Conservation (phyloP, 2,797 vertebrate species). For the Helostoma temminkii region DNA sequence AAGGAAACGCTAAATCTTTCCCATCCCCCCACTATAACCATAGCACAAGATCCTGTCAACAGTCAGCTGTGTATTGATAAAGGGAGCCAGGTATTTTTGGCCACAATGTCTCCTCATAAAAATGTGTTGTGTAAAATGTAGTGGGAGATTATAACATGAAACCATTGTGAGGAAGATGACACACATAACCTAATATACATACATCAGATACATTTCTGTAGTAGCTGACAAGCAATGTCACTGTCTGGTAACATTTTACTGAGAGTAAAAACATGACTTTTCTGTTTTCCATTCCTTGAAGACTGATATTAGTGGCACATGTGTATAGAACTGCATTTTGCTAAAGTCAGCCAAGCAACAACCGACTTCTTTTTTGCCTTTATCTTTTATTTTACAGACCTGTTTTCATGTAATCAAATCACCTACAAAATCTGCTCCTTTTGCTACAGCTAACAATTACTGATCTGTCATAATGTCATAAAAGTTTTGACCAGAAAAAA, state of each 20-base stretch:
- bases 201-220: not conserved
- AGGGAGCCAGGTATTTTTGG: slow-evolving; percentile 49
- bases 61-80: slow-evolving; percentile 64
- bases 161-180: not conserved
- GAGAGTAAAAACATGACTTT: not conserved
- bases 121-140: slow-evolving; percentile 29
- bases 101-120: slow-evolving; percentile 36
- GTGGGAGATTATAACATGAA: slow-evolving; percentile 14
- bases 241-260: not conserved
- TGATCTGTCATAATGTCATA: not conserved
- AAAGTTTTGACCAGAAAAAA: not conserved
- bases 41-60: slow-evolving; percentile 66
- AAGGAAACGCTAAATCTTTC: slow-evolving; percentile 76
- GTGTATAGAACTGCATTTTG: not conserved
- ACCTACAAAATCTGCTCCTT: not conserved
- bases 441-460: not conserved
- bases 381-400: not conserved
- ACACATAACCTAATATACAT: not conserved
- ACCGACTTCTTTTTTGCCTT: not conserved
- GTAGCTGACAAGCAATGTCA: not conserved
- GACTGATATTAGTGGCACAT: slow-evolving; percentile 10
- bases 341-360: slow-evolving; percentile 3
- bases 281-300: slow-evolving; percentile 18
- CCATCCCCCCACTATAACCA: slow-evolving; percentile 58
- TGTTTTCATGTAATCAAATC: not conserved